phyloP scores from a whole-genome alignment of 2,113 vertebrate genomes.

The Zeus faber region DNA sequence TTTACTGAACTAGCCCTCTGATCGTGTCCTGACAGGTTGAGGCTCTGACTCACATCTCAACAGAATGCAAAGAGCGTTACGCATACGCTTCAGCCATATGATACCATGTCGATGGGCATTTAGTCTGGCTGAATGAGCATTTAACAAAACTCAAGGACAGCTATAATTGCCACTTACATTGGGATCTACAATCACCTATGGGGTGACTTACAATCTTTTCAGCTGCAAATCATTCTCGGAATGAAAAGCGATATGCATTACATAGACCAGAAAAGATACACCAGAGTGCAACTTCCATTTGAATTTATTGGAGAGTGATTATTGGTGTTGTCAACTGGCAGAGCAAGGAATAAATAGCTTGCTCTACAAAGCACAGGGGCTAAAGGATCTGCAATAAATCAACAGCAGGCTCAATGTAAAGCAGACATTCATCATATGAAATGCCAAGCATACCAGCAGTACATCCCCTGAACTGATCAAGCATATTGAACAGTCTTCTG shows the following conservation, averaged over 20 bases:
- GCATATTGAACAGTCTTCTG: constrained; percentile 16
- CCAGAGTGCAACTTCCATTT: constrained; percentile 56
- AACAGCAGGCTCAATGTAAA: constrained; percentile 52
- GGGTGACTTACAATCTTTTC: constrained; percentile 40
- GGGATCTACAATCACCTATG: constrained; percentile 55
- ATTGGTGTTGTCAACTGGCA: constrained; percentile 49
- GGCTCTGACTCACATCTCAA: constrained; percentile 14
- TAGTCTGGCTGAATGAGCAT: constrained; percentile 50
- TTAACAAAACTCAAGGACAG: constrained; percentile 53
- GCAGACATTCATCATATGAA: constrained; percentile 60
- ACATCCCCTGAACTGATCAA: constrained; percentile 20
- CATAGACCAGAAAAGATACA: constrained; percentile 47
- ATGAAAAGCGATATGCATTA: constrained; percentile 57
- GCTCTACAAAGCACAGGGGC: constrained; percentile 46
- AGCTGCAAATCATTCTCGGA: constrained; percentile 60
- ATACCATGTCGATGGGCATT: constrained; percentile 43
- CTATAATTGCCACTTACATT: constrained; percentile 39
- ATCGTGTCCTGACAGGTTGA: constrained; percentile 6
- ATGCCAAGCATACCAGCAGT: constrained; percentile 22
- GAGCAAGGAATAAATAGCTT: constrained; percentile 58
- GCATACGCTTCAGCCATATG: constrained; percentile 23
- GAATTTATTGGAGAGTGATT: constrained; percentile 67
- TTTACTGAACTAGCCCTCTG: not conserved
- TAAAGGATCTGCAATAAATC: constrained; percentile 58
- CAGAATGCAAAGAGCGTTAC: constrained; percentile 11